Base-by-base conservation (phyloP, 2,888 invertebrate species). In the Limulus polyphemus region DNA sequence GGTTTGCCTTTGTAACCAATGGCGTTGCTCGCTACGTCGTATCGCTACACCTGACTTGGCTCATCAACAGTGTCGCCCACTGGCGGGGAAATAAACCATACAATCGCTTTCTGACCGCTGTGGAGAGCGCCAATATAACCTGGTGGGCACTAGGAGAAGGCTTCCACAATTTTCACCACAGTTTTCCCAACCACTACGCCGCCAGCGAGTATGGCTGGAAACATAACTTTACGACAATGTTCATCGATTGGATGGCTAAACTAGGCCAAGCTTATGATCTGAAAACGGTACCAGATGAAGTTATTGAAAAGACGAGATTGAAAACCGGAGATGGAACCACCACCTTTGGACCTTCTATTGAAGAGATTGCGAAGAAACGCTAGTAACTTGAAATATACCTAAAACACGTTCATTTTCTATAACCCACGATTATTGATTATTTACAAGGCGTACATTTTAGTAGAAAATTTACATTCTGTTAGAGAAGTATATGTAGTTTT, bases 61-160 rank as follows among this genome's bases (percentile, higher is more conserved):
- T 87, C 71, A 93, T 95, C n/a, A 95, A 95, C 76, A 92, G 91
- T 74, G 87, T 89, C 12, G 94, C 95, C 0, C 95, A 95, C 76
- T 83, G 90, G 81, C 93, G 87, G 83, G 94, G 94, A n/a, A 84
- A 85, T 70, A 85, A 85, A 73, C 94, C 95, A 0, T 95, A 93
- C 74, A 94, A 95, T 77, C 85, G 82, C 86, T 87, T 74, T 62
- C 77, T 78, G 68, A 76, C 73, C 65, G 77, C 78, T 0, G 71
- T 72, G 1, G 75, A 78, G 69, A 78, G 77, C 67, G 59, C 69
- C 9, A 64, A 70, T 5, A 76, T 77, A 3, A 70, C 73, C 1
- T 64, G 76, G 12, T 71, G 73, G 47, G 75, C 77, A 1, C 69
- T 74, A 11, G 77, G 71, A 1, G 71, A 71, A 60, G 70, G 70